These are phyloP conservation scores for Globodera rostochiensis DNA, from an alignment of 1,140 invertebrate species.

Conservation along the genomic window DNA sequence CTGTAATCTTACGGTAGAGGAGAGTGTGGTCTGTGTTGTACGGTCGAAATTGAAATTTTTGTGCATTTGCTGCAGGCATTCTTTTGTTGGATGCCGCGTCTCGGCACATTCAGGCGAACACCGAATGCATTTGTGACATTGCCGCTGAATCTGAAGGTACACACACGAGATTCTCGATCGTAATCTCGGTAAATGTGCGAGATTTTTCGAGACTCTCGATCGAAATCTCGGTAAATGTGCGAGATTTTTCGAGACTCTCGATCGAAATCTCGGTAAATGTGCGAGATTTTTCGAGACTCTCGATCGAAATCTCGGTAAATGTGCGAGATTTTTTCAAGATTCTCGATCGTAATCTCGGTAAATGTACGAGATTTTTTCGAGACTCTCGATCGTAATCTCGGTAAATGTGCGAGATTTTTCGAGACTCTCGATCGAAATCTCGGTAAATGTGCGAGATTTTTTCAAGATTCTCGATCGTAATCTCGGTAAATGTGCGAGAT, in stretches of 20 bases:
- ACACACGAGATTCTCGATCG: background rate
- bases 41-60: background rate
- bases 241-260: no score
- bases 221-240: background rate
- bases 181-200: no score
- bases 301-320: no score
- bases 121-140: conserved; percentile 18
- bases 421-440: background rate
- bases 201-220: no score
- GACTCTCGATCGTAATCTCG: no score
- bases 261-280: background rate
- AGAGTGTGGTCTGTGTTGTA: background rate
- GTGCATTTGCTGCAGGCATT: background rate
- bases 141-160: background rate
- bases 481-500: no score
- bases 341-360: background rate
- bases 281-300: no score
- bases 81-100: background rate
- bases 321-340: no score
- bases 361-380: no score
- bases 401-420: no score
- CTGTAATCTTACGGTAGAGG: background rate
- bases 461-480: no score
- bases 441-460: no score
- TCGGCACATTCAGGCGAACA: conserved; percentile 4